Percentiles rank a stretch among this genome's conserved stretches.
Evolutionary conservation across 2,888 invertebrate genomes (phyloP).

Genomic region (Pasiphila rectangulata): DNA sequence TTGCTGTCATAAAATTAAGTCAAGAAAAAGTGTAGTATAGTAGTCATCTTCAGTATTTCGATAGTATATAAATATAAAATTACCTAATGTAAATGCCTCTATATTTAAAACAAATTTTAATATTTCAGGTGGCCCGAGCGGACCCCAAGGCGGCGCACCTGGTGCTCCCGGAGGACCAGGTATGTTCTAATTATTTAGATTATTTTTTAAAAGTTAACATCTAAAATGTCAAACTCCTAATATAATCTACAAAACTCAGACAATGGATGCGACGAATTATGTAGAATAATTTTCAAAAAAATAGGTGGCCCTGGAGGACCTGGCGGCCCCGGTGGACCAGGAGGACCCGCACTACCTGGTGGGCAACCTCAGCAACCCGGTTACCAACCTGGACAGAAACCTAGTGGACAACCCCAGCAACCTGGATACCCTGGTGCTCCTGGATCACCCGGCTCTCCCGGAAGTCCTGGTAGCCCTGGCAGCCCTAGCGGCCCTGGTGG

Average conservation of each 20-base stretch:
- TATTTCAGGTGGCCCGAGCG: background rate
- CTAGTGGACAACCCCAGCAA: slow-evolving; percentile 35
- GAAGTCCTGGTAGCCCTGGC: slow-evolving; percentile 30
- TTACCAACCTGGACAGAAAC: slow-evolving; percentile 32
- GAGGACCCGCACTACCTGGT: slow-evolving; percentile 12
- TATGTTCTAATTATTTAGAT: too few relatives aligned
- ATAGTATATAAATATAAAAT: too few relatives aligned
- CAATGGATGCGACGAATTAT: too few relatives aligned
- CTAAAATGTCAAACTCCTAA: too few relatives aligned
- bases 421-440: slow-evolving; percentile 32
- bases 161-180: background rate
- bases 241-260: too few relatives aligned
- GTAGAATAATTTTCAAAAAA: too few relatives aligned
- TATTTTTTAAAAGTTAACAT: too few relatives aligned
- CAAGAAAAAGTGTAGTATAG: too few relatives aligned
- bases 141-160: background rate
- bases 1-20: too few relatives aligned
- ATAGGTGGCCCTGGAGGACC: slow-evolving; percentile 12
- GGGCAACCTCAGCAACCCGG: slow-evolving; percentile 44
- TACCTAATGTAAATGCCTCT: too few relatives aligned
- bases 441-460: slow-evolving; percentile 32
- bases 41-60: too few relatives aligned
- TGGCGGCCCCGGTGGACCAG: slow-evolving; percentile 28
- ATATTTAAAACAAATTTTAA: too few relatives aligned
- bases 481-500: slow-evolving; percentile 35